Evolutionary conservation across 2,797 vertebrate genomes (phyloP).

Genomic region (Acanthurus lineatus): DNA sequence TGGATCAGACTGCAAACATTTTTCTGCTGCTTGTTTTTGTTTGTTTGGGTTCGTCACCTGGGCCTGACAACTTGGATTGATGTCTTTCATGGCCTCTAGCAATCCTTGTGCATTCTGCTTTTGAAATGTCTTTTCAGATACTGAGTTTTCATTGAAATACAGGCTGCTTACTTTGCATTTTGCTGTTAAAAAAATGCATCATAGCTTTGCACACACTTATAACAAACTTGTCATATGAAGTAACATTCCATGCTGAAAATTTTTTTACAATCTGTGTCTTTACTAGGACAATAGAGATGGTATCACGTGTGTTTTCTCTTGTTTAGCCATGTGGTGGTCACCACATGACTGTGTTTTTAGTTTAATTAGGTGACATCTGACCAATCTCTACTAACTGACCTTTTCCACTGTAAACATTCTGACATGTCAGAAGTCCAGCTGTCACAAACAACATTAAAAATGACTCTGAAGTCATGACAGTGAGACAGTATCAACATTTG

Average conservation of each 20-base stretch:
- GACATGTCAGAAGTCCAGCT: background rate
- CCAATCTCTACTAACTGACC: background rate
- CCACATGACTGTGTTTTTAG: background rate
- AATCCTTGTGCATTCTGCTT: background rate
- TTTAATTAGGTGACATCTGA: background rate
- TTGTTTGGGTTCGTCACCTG: conserved; percentile 11
- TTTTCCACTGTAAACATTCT: background rate
- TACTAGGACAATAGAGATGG: background rate
- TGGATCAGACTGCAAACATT: background rate
- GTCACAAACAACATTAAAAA: background rate
- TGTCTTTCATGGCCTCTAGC: background rate
- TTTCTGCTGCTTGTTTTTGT: background rate
- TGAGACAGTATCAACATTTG: background rate
- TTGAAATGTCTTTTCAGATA: background rate
- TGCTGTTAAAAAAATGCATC: background rate
- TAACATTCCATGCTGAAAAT: background rate
- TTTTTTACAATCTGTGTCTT: background rate
- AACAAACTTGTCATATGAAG: background rate
- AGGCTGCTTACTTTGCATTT: background rate
- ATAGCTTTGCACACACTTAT: background rate
- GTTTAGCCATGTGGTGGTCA: background rate
- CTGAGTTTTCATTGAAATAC: background rate
- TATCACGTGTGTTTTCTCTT: background rate
- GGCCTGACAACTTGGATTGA: conserved; percentile 1
- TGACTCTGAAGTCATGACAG: background rate